Base-by-base conservation (phyloP, 2,113 vertebrate genomes). In the Xyrauchen texanus region DNA sequence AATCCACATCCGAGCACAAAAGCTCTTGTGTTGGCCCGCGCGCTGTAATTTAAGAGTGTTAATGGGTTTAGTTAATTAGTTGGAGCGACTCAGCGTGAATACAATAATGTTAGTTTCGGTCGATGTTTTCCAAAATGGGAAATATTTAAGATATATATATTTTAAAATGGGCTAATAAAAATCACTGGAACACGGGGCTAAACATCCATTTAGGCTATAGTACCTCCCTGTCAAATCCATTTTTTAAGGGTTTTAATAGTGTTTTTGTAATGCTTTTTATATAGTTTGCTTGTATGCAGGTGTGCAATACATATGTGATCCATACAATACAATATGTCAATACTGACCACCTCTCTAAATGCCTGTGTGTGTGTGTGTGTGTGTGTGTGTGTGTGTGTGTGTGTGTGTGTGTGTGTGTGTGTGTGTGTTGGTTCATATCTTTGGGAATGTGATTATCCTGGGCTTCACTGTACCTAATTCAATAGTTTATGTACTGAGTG, bases 101-200 rank as follows among this genome's bases (percentile, higher is more conserved):
- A 92, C 88, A 93, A 92, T 89, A 93, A 94, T 80, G 88, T 86
- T 88, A 78, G 90, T 92, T 91, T 93, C 91, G 88, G 49, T 84
- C 83, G 81, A 42, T 61, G 55, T n/a, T 11, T 7, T 72, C 73
- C 68, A 51, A 5, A 79, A 70, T 73, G 21, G 21, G 21, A 34
- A 34, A 34, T 34, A 3, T 58, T 67, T 72, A 42, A 3, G n/a
- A 49, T 42, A 61, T 78, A 49, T 42, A 61, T 78, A 9, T 34
- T 34, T 34, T 34, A 34, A 34, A 34, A 34, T 34, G 21, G 47
- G 47, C 5, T 7, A 49, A 6, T 49, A 49, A 34, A 34, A 3
- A 34, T 1, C 21, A 34, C 21, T 34, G 3, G 21, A 34, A 34
- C 21, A 34, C 21, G 1, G 21, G 21, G 21, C 21, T 3, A 3